phyloP scores from a whole-genome alignment of 2,797 vertebrate genomes.

The Pseudochaenichthys georgianus region DNA sequence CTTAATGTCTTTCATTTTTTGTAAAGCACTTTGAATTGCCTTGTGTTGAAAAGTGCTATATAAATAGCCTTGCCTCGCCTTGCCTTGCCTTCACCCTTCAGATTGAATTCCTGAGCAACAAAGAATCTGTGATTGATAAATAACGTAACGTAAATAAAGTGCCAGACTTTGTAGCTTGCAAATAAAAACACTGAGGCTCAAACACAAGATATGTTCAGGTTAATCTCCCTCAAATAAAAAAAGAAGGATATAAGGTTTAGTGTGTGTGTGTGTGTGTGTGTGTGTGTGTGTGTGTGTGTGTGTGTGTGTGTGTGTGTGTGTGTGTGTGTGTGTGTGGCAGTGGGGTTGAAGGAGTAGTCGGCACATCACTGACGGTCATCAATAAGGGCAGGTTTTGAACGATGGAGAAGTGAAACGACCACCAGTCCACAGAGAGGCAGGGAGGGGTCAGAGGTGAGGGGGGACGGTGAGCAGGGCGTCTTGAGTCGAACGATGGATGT shows the following conservation, averaged over 20 bases:
- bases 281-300: background rate
- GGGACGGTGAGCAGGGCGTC: conserved; percentile 92
- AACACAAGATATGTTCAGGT: background rate
- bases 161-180: background rate
- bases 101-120: conserved; percentile 8
- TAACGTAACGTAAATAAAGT: background rate
- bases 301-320: background rate
- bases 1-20: too few species aligned
- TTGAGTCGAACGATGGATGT: conserved; percentile 86
- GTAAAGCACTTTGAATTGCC: too few species aligned
- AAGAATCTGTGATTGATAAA: conserved; percentile 19
- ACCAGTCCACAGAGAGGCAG: background rate
- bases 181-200: conserved; percentile 5
- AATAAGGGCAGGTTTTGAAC: conserved; percentile 16
- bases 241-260: background rate
- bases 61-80: too few species aligned
- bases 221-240: conserved; percentile 22
- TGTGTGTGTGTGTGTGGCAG: background rate
- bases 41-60: too few species aligned
- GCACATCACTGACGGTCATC: conserved; percentile 35
- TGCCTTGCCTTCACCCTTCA: too few species aligned
- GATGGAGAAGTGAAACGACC: conserved; percentile 2
- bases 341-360: conserved; percentile 12
- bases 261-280: conserved; percentile 2
- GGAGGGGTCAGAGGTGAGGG: conserved; percentile 67